Percentiles rank a stretch among this genome's conserved stretches.
Conservation (phyloP, 1,140 invertebrate genomes). For the Periplaneta americana region DNA sequence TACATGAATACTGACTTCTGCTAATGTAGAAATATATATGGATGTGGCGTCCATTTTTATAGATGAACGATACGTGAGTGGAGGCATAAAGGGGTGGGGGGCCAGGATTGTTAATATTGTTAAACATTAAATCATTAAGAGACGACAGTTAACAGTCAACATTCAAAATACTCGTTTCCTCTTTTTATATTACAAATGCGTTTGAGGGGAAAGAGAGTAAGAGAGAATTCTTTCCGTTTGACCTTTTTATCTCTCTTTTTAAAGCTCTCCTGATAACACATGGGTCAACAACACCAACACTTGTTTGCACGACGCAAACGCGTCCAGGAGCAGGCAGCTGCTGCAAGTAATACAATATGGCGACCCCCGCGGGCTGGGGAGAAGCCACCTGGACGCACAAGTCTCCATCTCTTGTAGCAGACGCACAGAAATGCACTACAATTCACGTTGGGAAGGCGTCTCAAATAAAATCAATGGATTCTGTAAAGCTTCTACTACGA, state of each 20-base stretch:
- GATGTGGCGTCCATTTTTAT: neutral
- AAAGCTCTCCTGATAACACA: neutral
- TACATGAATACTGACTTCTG: neutral
- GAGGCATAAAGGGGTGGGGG: too few relatives aligned
- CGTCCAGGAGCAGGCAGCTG: too few relatives aligned
- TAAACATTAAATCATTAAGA: neutral
- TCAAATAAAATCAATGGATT: too few relatives aligned
- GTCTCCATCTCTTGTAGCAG: too few relatives aligned
- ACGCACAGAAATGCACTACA: too few relatives aligned
- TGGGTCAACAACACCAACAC: neutral
- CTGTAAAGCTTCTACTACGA: too few relatives aligned
- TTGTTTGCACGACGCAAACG: too few relatives aligned
- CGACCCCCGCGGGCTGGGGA: too few relatives aligned
- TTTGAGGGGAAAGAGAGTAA: neutral
- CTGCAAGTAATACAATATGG: neutral
- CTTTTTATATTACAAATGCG: constrained; percentile 2
- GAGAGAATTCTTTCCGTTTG: neutral
- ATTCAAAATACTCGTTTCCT: neutral
- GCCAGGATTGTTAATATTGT: neutral
- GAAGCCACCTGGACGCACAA: too few relatives aligned
- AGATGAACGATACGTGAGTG: neutral
- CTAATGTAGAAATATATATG: too few relatives aligned
- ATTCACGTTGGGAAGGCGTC: too few relatives aligned
- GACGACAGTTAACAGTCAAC: constrained; percentile 1
- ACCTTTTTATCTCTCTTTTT: neutral